Conservation (phyloP, 2,113 vertebrate genomes). For the Rhea americana region DNA sequence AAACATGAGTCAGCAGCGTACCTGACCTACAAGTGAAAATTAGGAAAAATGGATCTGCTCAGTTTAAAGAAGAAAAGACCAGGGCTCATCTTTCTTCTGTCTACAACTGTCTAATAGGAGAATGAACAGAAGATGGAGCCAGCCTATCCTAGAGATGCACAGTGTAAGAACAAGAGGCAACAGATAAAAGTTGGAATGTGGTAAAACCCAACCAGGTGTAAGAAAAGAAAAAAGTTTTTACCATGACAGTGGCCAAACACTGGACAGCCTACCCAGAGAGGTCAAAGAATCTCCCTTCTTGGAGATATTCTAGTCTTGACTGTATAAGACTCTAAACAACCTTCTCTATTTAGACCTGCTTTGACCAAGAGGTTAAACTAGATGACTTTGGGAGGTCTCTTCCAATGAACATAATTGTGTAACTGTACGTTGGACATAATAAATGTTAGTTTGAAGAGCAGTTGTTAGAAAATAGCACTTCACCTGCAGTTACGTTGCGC, state of each 20-base stretch:
- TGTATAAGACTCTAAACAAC: neutral
- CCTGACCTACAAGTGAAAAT: neutral
- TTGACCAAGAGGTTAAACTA: neutral
- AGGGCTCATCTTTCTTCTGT: neutral
- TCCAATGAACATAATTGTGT: neutral
- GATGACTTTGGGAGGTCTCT: neutral
- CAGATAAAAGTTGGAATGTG: neutral
- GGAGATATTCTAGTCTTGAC: neutral
- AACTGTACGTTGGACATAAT: neutral
- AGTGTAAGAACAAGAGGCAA: neutral
- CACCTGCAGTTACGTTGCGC: neutral
- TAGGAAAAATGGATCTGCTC: neutral
- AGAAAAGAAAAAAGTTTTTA: neutral
- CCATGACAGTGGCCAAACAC: neutral
- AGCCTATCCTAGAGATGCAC: neutral
- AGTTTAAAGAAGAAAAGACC: neutral
- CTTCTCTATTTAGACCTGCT: neutral
- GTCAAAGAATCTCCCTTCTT: neutral
- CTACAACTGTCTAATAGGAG: neutral
- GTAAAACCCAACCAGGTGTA: neutral
- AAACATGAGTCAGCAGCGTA: neutral
- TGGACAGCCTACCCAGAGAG: neutral
- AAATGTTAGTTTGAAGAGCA: neutral
- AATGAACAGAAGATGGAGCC: neutral
- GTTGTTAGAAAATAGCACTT: neutral